Conservation (phyloP, 2,797 vertebrate genomes). For the Hydrocynus forskahlii region DNA sequence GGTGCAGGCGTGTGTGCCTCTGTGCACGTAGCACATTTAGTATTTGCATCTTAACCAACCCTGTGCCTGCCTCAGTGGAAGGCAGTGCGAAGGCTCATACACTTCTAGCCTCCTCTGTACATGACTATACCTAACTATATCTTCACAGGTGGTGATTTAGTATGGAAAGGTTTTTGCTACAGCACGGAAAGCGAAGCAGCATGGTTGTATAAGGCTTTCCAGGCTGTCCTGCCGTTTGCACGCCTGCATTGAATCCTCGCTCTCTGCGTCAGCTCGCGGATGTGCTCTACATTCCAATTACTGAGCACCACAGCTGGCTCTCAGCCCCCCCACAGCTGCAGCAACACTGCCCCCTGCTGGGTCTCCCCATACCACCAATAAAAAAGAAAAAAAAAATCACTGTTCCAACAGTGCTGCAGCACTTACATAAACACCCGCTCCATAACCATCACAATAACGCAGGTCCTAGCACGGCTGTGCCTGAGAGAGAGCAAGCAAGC, state of each 20-base stretch:
- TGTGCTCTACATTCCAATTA: constrained; percentile 83
- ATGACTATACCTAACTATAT: constrained; percentile 3
- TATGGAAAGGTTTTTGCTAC: constrained; percentile 18
- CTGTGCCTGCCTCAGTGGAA: not conserved
- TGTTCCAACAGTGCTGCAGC: constrained; percentile 46
- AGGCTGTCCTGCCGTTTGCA: constrained; percentile 73
- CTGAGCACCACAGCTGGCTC: constrained; percentile 58
- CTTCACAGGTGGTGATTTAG: constrained; percentile 45
- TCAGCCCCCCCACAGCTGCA: constrained; percentile 59
- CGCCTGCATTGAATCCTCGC: constrained; percentile 80
- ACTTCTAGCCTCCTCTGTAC: not conserved
- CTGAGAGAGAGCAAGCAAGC: constrained; percentile 58
- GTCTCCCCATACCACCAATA: not conserved
- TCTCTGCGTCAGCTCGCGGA: constrained; percentile 73
- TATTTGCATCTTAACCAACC: constrained; percentile 21
- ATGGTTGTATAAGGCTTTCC: constrained; percentile 46
- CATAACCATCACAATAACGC: constrained; percentile 42
- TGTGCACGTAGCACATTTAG: not conserved
- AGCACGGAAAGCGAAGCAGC: constrained; percentile 21
- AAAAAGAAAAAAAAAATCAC: constrained; percentile 11
- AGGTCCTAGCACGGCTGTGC: constrained; percentile 23
- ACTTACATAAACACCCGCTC: constrained; percentile 55
- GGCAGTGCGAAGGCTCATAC: not conserved
- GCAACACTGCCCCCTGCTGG: constrained; percentile 79
- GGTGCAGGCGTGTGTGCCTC: constrained; percentile 13